Evolutionary conservation across 2,797 vertebrate species (phyloP), one percentile per base, ranked within the genome.

Genomic region (Sebastes taczanowskii): DNA sequence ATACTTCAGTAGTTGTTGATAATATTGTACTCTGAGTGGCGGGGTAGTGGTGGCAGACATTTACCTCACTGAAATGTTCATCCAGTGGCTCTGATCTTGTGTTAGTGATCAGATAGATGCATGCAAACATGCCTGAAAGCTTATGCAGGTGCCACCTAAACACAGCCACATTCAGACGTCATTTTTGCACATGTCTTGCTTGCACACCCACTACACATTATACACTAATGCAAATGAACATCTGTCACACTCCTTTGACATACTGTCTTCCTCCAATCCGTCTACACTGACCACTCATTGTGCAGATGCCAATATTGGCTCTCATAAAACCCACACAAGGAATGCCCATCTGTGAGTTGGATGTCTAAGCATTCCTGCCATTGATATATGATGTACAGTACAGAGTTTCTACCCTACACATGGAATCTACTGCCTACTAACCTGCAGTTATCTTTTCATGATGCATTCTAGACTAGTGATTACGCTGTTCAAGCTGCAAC

Each of bases 281-380:
- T 77, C 86, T 59, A 80, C 75, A 32, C 9, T 23, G 29, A 64
- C 56, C 34, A 70, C 67, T 71, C 71, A 42, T 42, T 77, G 20
- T 66, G 64, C 73, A 80, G 73, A 84, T 53, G 58, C 38, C 58
- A 56, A 42, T 79, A 63, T 49, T 81, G 77, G 61, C 74, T 82
- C 69, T 38, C n/a, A 75, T 78, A 70, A 82, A 84, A 66, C 81
- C 89, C 88, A 89, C 88, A 69, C 77, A 65, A 80, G 78, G 80
- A 86, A 90, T 91, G 82, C 49, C 81, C 87, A 91, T 86, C 83
- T 92, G 90, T 80, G 84, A 87, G 84, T 74, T 83, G 81, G 71
- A 74, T 74, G 82, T 68, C 23, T 42, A 14, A 77, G 73, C 63
- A 86, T 85, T 85, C 74, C 52, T 79, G 82, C 67, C 77, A 83